Base-by-base conservation (phyloP, 2,113 vertebrate species). In the Ptilonorhynchus violaceus region DNA sequence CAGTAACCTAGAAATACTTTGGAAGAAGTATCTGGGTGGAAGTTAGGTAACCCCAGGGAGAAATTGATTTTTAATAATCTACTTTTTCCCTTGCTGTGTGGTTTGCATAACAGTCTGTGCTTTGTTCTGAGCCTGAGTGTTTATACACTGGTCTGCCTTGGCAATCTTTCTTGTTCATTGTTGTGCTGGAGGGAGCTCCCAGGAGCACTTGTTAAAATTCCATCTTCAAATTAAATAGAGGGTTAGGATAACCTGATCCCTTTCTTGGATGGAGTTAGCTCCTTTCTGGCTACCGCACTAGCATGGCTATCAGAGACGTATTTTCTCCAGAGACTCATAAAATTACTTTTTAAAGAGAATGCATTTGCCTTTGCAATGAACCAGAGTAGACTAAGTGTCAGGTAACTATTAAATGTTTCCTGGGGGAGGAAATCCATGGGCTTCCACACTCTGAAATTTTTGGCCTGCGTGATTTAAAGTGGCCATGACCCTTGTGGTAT, bases 191-290 rank as follows among this genome's bases (percentile, higher is more conserved):
- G 18, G 46, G 64, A 92, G 83, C 72, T 97, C 92, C 76, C 85
- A 89, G 76, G 73, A 96, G 90, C 88, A 90, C 85, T 96, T 94
- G 90, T 95, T 96, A 95, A 95, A 96, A 97, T 97, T 96, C 89
- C 89, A 58, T 87, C 88, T 95, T 87, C 81, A 93, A 58, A 96
- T 95, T 94, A 95, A 93, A 89, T 44, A 52, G 46, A 90, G 37
- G 27, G 55, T 67, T 93, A 85, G 78, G 88, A 95, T 94, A 94
- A 96, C 85, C 64, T 89, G 94, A 96, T 96, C 74, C 46, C 58
- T 73, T 85, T 82, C 94, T 95, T 88, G 81, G 88, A 88, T 90
- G 55, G 33, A 94, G 53, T 93, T 83, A 88, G 78, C 70, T 92
- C 52, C 63, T 90, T 96, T 94, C 52, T 95, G 88, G 58, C 85